These are phyloP conservation scores for Sebastes glaucus DNA, from an alignment of 2,797 vertebrate genomes.

Conservation along the genomic window DNA sequence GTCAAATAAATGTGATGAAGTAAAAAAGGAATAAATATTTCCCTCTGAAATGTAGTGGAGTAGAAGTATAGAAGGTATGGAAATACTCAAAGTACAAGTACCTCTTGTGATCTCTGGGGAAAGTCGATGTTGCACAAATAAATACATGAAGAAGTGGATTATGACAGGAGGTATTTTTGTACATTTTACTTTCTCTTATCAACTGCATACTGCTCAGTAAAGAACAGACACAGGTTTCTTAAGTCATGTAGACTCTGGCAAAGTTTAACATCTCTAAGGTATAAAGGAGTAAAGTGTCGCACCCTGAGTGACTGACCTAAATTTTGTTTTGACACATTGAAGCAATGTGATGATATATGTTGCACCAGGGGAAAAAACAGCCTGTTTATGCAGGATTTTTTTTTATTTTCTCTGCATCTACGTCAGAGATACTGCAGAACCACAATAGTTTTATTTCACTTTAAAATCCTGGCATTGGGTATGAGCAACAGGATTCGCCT, in stretches of 20 bases:
- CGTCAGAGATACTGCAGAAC: background rate
- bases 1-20: no score
- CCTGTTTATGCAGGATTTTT: background rate
- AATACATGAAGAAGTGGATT: background rate
- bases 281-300: slow-evolving; percentile 19
- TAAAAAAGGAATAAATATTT: no score
- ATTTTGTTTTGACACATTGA: slow-evolving; percentile 9
- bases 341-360: slow-evolving; percentile 21
- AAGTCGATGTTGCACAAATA: background rate
- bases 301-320: slow-evolving; percentile 26
- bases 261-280: slow-evolving; percentile 2
- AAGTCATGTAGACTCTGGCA: background rate
- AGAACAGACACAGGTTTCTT: background rate
- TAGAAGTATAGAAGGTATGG: background rate
- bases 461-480: background rate
- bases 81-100: background rate
- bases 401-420: background rate
- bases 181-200: background rate
- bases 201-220: background rate
- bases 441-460: background rate
- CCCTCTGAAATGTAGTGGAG: background rate
- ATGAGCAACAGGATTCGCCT: background rate
- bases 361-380: slow-evolving; percentile 3
- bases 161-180: background rate
- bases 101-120: background rate